Conservation (phyloP, 2,888 invertebrate species). For the Orthonychiurus folsomi region DNA sequence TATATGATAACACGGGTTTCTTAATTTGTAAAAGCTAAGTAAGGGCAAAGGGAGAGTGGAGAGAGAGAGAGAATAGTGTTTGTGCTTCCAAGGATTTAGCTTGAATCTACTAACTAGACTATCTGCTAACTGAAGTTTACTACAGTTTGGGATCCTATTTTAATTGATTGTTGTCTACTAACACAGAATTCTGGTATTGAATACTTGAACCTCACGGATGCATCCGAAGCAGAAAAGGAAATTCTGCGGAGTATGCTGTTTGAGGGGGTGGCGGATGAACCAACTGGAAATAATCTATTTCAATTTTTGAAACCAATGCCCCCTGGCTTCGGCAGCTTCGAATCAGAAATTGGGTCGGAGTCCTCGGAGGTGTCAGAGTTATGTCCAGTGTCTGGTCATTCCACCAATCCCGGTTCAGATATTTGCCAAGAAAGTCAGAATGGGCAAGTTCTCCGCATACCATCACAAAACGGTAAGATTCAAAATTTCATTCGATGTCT, state of each 20-base stretch:
- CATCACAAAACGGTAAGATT: not conserved
- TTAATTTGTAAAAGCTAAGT: no score
- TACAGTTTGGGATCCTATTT: not conserved
- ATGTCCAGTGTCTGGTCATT: constrained; percentile 2
- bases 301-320: constrained; percentile 6
- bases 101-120: no score
- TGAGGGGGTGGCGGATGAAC: constrained; percentile 15
- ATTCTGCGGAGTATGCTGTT: constrained; percentile 56
- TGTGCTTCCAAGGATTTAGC: no score
- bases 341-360: not conserved
- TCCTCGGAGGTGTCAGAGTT: not conserved
- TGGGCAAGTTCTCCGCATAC: not conserved
- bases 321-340: not conserved
- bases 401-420: not conserved
- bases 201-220: constrained; percentile 65
- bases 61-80: no score
- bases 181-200: constrained; percentile 46
- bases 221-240: constrained; percentile 59
- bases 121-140: no score
- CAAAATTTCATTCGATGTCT: no score
- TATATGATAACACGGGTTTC: no score
- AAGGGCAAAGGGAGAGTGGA: no score
- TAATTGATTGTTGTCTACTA: not conserved
- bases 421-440: not conserved
- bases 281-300: not conserved